These are phyloP conservation scores for Petrolisthes manimaculis DNA, from an alignment of 2,888 invertebrate species.

Conservation along the genomic window DNA sequence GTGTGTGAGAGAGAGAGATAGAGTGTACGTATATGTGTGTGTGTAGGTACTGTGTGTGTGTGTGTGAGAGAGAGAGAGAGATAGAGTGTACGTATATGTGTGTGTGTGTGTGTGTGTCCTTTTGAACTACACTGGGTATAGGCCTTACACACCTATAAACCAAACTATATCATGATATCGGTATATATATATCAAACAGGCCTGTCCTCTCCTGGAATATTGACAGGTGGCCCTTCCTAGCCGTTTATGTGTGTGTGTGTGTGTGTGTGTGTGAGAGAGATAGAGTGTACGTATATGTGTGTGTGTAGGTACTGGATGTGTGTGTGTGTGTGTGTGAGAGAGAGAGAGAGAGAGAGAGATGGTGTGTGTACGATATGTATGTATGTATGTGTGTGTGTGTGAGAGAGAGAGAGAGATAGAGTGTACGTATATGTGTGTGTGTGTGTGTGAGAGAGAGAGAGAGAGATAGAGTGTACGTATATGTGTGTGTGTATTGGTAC, in stretches of 20 bases:
- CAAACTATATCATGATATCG: no score
- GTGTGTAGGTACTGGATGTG: neutral
- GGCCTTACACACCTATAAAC: no score
- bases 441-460: neutral
- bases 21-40: no score
- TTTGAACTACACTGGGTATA: no score
- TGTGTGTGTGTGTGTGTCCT: no score
- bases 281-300: neutral
- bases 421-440: neutral
- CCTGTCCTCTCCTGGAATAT: no score
- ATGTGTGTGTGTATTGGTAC: neutral
- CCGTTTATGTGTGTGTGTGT: no score
- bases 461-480: conserved; percentile 10
- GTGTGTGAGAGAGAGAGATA: no score
- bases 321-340: neutral
- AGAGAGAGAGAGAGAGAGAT: neutral
- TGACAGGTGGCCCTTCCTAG: no score
- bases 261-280: neutral
- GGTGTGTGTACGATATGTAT: neutral
- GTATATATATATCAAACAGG: no score
- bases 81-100: no score
- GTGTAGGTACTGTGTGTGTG: neutral
- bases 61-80: no score
- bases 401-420: neutral
- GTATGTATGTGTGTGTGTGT: neutral